phyloP scores from a whole-genome alignment of 1,140 invertebrate species.

The Diorhabda elongata region DNA sequence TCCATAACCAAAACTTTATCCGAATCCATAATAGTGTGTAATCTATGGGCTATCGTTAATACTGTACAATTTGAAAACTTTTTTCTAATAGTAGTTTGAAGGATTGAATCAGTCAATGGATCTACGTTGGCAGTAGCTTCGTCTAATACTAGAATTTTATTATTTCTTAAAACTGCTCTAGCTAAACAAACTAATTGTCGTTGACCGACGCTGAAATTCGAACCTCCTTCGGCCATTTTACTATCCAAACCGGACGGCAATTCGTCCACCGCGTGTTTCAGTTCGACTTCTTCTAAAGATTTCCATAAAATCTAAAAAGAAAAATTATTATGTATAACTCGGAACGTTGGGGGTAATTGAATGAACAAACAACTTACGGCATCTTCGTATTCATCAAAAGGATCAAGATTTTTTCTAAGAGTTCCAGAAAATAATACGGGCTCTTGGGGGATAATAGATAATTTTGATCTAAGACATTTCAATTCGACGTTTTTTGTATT shows the following conservation, averaged over 20 bases:
- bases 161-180: constrained; percentile 59
- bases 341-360: constrained; percentile 56
- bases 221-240: constrained; percentile 46
- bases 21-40: constrained; percentile 68
- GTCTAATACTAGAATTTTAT: constrained; percentile 46
- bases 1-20: constrained; percentile 58
- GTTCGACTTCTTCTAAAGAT: constrained; percentile 73
- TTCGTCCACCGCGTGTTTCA: constrained; percentile 54
- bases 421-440: constrained; percentile 79
- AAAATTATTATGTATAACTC: constrained; percentile 50
- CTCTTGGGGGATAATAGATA: constrained; percentile 82
- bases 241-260: constrained; percentile 43
- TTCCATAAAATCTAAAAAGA: constrained; percentile 65
- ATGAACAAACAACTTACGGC: constrained; percentile 60
- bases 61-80: constrained; percentile 55
- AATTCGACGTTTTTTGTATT: constrained; percentile 62
- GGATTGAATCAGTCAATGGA: constrained; percentile 57
- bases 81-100: constrained; percentile 57
- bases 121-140: constrained; percentile 58
- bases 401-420: constrained; percentile 82
- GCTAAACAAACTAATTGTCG: constrained; percentile 56
- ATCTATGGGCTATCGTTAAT: constrained; percentile 59
- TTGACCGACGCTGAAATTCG: constrained; percentile 53
- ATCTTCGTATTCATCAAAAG: constrained; percentile 68
- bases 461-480: constrained; percentile 63